Conservation (phyloP, 30 jellyfish, hydroid and myxozoan species). For the Turritopsis rubra region DNA sequence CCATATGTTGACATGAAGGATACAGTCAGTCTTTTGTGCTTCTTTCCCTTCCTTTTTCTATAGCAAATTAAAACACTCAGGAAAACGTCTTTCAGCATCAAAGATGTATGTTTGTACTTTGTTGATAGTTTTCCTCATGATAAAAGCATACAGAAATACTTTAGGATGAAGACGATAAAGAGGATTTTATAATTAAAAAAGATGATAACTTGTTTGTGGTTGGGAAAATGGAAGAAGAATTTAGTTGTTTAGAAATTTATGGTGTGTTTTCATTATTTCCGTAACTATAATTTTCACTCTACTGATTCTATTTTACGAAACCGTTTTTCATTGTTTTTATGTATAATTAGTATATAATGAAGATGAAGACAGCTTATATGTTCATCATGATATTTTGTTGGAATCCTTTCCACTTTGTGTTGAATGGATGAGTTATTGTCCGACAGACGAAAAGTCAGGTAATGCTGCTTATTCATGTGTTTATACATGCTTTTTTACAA, state of each 20-base stretch:
- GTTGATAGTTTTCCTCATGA: too few species aligned
- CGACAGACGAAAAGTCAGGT: slow-evolving; percentile 70
- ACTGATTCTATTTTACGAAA: not conserved
- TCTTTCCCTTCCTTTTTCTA: not conserved
- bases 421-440: slow-evolving; percentile 90
- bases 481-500: too few species aligned
- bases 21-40: slow-evolving; percentile 35
- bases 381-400: slow-evolving; percentile 82
- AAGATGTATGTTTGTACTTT: too few species aligned
- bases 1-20: slow-evolving; percentile 83
- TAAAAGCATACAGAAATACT: too few species aligned
- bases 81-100: not conserved
- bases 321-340: not conserved
- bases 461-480: not conserved
- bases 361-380: slow-evolving; percentile 79
- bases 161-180: slow-evolving; percentile 84
- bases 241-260: slow-evolving; percentile 65
- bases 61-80: not conserved
- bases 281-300: not conserved
- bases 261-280: slow-evolving; percentile 30
- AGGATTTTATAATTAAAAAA: slow-evolving; percentile 56
- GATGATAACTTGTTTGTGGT: slow-evolving; percentile 67
- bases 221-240: slow-evolving; percentile 94
- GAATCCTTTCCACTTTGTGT: slow-evolving; percentile 81
- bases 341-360: slow-evolving; percentile 56